Evolutionary conservation across 2,113 vertebrate genomes (phyloP), one percentile per base, ranked within the genome.

Genomic region (Hepsetus odoe): DNA sequence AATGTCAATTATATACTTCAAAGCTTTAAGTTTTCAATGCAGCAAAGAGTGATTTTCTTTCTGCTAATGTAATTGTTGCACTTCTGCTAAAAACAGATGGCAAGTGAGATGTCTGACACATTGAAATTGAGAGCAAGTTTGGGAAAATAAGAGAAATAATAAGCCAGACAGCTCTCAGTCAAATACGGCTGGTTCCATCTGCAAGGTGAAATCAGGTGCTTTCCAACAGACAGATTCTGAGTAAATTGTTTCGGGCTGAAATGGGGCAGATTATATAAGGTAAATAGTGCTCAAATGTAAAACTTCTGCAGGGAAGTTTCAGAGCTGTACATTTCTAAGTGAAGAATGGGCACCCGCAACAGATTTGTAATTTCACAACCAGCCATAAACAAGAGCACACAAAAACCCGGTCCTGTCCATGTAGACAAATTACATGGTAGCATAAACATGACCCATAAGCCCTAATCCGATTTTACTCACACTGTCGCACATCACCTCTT

Each of bases 51-150:
- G 56, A 3, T 3, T 32, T 32, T 4, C 7, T 30, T 3, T 33
- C 3, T 14, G 5, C 13, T 6, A 42, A 6, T 32, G 59, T n/a
- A 6, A 32, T 33, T 16, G 32, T 32, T 32, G 1, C 18, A 4
- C 33, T 28, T 20, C 22, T 72, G n/a, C n/a, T 46, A 42, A 32
- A 74, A 74, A 74, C 58, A 62, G 42, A 74, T 74, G 72, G 28
- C 28, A 33, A 49, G n/a, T 61, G 44, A 44, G 40, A 18, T 61
- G 53, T 49, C 38, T 30, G 44, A 61, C 26, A 18, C 30, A 22
- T 3, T 62, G 11, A 51, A 74, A 49, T 49, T 0, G 5, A 7
- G 24, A 65, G 32, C 18, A 30, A 38, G 59, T 32, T 53, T 75
- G 42, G 5, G 40, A 51, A 74, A 24, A 40, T 49, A 74, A 4